Conservation (phyloP, 2,888 invertebrate genomes). For the Agrenia bidenticulata region DNA sequence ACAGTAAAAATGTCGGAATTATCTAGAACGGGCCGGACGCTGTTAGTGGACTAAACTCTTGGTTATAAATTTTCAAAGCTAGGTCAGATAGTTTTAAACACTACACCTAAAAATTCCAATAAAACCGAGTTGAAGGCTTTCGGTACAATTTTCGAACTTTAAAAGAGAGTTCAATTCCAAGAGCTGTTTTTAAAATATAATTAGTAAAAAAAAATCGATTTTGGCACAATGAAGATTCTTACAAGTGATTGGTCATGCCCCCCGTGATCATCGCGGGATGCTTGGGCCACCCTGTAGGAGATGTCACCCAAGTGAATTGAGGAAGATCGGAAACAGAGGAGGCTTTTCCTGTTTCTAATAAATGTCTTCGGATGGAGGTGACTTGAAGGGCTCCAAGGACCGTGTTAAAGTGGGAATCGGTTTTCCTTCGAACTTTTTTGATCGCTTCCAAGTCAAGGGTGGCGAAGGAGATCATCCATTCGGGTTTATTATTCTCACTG, state of each 20-base stretch:
- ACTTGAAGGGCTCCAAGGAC: slow-evolving; percentile 29
- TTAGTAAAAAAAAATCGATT: too few species aligned
- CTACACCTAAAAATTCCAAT: not conserved
- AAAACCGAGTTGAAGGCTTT: not conserved
- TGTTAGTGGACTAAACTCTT: not conserved
- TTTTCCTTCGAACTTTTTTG: slow-evolving; percentile 30
- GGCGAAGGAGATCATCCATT: slow-evolving; percentile 37
- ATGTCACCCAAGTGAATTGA: not conserved
- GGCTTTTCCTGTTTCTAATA: slow-evolving; percentile 19
- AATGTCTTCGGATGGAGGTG: slow-evolving; percentile 23
- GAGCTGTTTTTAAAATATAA: too few species aligned
- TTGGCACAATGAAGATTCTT: not conserved
- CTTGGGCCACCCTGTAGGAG: slow-evolving; percentile 21
- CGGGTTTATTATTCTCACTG: not conserved
- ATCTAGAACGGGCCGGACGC: too few species aligned
- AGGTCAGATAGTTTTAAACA: too few species aligned
- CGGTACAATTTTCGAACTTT: too few species aligned
- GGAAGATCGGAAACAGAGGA: not conserved
- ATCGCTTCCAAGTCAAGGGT: slow-evolving; percentile 26
- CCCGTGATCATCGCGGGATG: slow-evolving; percentile 20
- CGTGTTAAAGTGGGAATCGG: slow-evolving; percentile 28
- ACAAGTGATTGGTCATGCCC: slow-evolving; percentile 30
- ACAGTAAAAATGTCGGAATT: too few species aligned
- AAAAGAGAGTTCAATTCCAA: too few species aligned
- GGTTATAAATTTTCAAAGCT: too few species aligned